phyloP scores from a whole-genome alignment of 2,113 vertebrate species.

The Colistium nudipinnis region DNA sequence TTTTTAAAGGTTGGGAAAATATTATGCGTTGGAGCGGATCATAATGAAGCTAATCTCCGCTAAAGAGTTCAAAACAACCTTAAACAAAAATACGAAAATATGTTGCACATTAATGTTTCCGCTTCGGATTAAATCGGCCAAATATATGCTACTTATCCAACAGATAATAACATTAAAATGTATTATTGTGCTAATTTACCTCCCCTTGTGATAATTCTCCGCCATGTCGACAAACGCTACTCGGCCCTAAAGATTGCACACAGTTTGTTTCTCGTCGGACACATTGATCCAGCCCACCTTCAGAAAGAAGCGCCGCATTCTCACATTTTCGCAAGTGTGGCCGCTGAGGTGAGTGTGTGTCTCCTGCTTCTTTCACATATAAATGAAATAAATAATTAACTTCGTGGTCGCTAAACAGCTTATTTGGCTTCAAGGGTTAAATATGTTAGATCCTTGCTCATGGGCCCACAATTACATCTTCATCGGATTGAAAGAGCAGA shows the following conservation, averaged over 20 bases:
- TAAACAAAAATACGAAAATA: too few species aligned
- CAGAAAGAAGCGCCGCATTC: conserved; percentile 71
- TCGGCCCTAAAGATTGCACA: not conserved
- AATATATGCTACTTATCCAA: too few species aligned
- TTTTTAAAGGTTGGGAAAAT: too few species aligned
- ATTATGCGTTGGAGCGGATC: too few species aligned
- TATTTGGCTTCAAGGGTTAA: too few species aligned
- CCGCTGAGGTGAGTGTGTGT: conserved; percentile 68
- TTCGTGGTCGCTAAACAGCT: accelerated
- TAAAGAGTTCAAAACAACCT: too few species aligned
- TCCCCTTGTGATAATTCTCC: too few species aligned
- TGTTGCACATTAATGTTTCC: too few species aligned
- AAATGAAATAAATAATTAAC: not conserved
- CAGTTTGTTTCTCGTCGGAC: conserved; percentile 67
- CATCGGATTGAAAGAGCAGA: not conserved
- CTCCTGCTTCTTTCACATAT: not conserved
- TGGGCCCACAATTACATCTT: accelerated
- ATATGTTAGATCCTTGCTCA: accelerated
- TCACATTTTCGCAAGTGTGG: conserved; percentile 68
- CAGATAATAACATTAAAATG: too few species aligned
- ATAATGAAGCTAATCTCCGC: too few species aligned
- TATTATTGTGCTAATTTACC: too few species aligned
- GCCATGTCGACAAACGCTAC: conserved; percentile 16
- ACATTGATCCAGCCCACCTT: conserved; percentile 46
- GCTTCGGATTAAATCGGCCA: too few species aligned